A percentile compares a stretch with the other conserved stretches of the same genome.
Evolutionary conservation across 2,888 invertebrate genomes (phyloP).

Genomic region (Panzeria rudis): DNA sequence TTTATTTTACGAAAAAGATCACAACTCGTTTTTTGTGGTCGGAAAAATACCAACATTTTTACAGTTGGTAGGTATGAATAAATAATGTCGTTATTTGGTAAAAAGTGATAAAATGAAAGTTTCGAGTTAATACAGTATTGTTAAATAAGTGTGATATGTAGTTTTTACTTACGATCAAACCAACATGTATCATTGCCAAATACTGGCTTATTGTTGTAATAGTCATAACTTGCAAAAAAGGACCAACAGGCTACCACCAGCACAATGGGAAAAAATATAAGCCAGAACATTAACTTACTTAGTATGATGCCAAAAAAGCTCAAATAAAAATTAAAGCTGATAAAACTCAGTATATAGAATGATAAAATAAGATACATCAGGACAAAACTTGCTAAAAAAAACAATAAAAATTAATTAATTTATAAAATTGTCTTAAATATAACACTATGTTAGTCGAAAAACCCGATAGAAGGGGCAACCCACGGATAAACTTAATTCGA

Average conservation of each 20-base stretch:
- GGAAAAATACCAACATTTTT: too few species aligned
- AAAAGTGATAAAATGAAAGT: too few species aligned
- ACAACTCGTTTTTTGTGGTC: too few species aligned
- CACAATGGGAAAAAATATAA: slow-evolving; percentile 78
- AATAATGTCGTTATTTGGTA: too few species aligned
- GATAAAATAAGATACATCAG: slow-evolving; percentile 78
- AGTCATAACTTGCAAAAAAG: slow-evolving; percentile 76
- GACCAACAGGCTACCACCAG: slow-evolving; percentile 78
- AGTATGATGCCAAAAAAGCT: slow-evolving; percentile 79
- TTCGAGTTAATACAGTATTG: too few species aligned
- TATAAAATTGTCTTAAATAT: not conserved
- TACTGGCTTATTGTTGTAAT: slow-evolving; percentile 82
- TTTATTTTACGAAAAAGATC: too few species aligned
- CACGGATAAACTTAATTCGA: too few species aligned
- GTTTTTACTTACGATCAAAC: slow-evolving; percentile 84
- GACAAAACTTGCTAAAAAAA: slow-evolving; percentile 75
- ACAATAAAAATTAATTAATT: not conserved
- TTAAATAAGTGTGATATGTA: too few species aligned
- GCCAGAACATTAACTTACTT: slow-evolving; percentile 80
- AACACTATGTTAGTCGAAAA: too few species aligned
- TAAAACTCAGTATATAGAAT: slow-evolving; percentile 78
- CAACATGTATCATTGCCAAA: slow-evolving; percentile 86
- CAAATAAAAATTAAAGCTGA: slow-evolving; percentile 79
- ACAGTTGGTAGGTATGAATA: too few species aligned
- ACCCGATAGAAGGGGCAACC: too few species aligned